Percentiles rank a stretch among this genome's conserved stretches.
Conservation (phyloP, 2,113 vertebrate genomes). For the Bothrops jararaca region DNA sequence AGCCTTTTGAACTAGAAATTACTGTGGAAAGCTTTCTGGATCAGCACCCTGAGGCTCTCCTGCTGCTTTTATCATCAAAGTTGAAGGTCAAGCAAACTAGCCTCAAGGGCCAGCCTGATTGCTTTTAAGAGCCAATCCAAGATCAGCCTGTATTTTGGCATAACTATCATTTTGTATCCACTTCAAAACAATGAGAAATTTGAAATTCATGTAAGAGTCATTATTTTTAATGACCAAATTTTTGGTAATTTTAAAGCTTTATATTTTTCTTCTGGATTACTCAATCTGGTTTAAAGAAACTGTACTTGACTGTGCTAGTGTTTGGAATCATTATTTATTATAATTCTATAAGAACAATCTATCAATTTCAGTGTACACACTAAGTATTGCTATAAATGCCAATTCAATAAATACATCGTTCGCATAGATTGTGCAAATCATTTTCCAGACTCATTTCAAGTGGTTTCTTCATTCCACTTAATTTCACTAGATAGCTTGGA, state of each 20-base stretch:
- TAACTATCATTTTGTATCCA: not conserved
- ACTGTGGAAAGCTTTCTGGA: not conserved
- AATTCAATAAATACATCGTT: not conserved
- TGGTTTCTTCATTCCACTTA: not conserved
- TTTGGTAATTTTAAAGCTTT: not conserved
- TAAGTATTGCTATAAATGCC: not conserved
- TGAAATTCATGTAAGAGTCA: not conserved
- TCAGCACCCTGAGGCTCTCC: not conserved
- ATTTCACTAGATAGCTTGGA: not conserved
- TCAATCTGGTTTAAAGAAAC: not conserved
- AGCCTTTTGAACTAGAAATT: no score
- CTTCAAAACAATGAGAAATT: not conserved
- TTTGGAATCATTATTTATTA: not conserved
- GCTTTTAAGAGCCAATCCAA: not conserved
- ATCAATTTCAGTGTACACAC: not conserved
- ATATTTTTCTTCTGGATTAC: not conserved
- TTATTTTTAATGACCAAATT: not conserved
- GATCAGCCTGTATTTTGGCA: not conserved
- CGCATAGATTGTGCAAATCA: not conserved
- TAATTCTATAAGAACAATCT: not conserved
- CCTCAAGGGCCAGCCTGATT: not conserved
- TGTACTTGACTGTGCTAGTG: not conserved
- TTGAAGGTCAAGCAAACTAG: not conserved
- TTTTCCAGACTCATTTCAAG: not conserved
- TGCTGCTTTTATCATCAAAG: not conserved